These are phyloP conservation scores for Odontamblyopus lacepedii DNA, from an alignment of 2,797 vertebrate genomes.

Conservation along the genomic window DNA sequence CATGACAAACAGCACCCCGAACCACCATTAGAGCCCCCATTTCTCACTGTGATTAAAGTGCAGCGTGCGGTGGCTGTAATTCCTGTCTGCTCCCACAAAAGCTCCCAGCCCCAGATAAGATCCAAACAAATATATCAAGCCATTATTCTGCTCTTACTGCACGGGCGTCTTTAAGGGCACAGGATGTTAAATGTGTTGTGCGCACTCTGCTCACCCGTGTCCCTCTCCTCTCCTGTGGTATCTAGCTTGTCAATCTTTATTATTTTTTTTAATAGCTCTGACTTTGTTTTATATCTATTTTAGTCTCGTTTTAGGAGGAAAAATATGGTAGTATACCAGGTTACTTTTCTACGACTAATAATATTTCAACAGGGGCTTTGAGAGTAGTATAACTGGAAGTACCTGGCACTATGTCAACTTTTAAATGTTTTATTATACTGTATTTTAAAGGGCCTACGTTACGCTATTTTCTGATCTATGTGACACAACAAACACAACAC, in stretches of 20 bases:
- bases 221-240: constrained; percentile 6
- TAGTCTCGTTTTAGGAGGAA: constrained; percentile 3
- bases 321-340: background rate
- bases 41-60: constrained; percentile 64
- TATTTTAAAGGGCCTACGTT: no score
- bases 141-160: constrained; percentile 41
- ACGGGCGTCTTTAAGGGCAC: constrained; percentile 22
- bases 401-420: no score
- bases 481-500: no score
- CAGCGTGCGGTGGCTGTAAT: constrained; percentile 29
- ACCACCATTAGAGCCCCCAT: constrained; percentile 37
- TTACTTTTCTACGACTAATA: background rate
- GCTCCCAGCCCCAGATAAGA: constrained; percentile 37
- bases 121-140: constrained; percentile 44
- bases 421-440: no score
- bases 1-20: constrained; percentile 47
- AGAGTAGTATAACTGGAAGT: no score
- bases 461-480: no score
- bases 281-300: constrained; percentile 17
- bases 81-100: constrained; percentile 41
- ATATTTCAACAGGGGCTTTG: no score
- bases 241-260: constrained; percentile 24
- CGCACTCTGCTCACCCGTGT: constrained; percentile 23
- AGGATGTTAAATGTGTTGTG: constrained; percentile 29
- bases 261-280: background rate